Evolutionary conservation across 2,113 vertebrate species (phyloP).

Genomic region (Lepus americanus): DNA sequence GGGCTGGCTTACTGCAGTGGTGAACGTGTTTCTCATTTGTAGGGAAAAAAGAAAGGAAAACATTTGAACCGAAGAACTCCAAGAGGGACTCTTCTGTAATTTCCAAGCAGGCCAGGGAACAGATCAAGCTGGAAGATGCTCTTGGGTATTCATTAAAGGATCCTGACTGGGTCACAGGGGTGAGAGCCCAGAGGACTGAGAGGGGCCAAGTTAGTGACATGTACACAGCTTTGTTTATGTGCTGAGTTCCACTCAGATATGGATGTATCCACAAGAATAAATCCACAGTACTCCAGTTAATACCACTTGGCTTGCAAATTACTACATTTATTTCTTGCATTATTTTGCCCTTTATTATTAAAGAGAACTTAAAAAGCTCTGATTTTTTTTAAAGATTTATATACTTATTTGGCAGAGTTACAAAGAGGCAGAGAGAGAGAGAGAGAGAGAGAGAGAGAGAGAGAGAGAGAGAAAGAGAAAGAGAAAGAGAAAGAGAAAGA

Average conservation of each 20-base stretch:
- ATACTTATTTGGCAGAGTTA: too few species aligned
- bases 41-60: slow-evolving; percentile 52
- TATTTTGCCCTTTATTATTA: neutral
- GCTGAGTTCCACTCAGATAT: neutral
- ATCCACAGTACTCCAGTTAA: neutral
- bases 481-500: too few species aligned
- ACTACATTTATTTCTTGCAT: neutral
- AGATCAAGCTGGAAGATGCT: neutral
- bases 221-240: neutral
- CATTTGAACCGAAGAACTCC: slow-evolving; percentile 57
- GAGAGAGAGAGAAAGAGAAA: too few species aligned
- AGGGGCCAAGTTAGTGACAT: neutral
- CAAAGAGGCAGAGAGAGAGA: too few species aligned
- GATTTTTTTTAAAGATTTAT: too few species aligned
- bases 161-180: slow-evolving; percentile 1
- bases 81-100: slow-evolving; percentile 73
- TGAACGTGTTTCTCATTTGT: slow-evolving; percentile 61
- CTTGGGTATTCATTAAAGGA: slow-evolving; percentile 72
- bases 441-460: too few species aligned
- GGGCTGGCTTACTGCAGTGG: neutral
- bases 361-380: slow-evolving; percentile 23
- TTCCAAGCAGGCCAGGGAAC: slow-evolving; percentile 71
- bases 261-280: neutral
- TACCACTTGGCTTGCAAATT: neutral
- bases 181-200: neutral